Base-by-base conservation (phyloP, 1,140 invertebrate genomes). In the Ooceraea biroi region DNA sequence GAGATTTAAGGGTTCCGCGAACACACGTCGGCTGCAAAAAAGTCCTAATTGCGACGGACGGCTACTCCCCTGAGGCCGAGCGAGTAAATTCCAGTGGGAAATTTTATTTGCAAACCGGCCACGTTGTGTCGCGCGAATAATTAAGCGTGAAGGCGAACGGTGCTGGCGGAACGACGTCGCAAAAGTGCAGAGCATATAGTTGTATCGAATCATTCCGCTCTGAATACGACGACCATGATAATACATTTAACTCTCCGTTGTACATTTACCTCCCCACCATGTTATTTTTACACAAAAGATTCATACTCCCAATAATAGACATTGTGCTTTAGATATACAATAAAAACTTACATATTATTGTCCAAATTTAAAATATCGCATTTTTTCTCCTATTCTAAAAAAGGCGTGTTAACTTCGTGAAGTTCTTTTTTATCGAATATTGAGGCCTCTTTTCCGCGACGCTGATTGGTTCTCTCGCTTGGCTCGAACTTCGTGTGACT, bases 1-100 rank as follows among this genome's bases (percentile, higher is more conserved):
- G 77, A 66, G 86, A 86, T 85, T 87, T 72, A 86, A 86, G 58
- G 52, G 69, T 44, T 52, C 66, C 46, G 19, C 77, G 65, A 50
- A 36, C 63, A 68, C 68, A 57, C 76, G 55, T 71, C 72, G 36
- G 17, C 44, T 7, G 80, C 52, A 65, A 83, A 58, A 78, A 78
- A 48, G 57, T 85, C 55, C 36, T 58, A 84, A 84, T 69, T 63
- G 83, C 65, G 68, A 80, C 52, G 76, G 65, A 80, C 76, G 65
- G 65, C 65, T 78, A 30, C 63, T 66, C 63, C 65, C 76, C n/a
- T n/a, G 52, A 50, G 52, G 52, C n/a, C 65, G 50, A 30, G 73
- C 30, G 36, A 80, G 65, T 80, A 78, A 78, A 78, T 71, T 65
- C 76, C 50, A 36, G 65, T 17, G 50, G 74, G 52, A 78, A 55